Evolutionary conservation across 2,113 vertebrate species (phyloP), one percentile per base, ranked within the genome.

Genomic region (Pedionomus torquatus): DNA sequence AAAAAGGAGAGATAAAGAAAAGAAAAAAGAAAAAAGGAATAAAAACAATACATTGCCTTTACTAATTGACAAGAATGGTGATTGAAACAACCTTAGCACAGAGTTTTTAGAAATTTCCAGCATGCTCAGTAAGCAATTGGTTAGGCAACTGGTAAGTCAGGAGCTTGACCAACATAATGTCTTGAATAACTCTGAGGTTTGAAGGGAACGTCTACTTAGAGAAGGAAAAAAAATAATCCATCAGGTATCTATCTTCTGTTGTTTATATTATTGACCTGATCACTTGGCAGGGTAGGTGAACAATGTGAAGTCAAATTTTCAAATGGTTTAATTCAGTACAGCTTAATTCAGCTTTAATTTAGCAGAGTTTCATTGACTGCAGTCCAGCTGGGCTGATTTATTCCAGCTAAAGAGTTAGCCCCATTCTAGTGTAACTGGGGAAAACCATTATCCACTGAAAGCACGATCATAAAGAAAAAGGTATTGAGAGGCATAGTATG

Each of bases 341-440:
- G 74, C 74, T 96, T 95, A 96, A 94, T 96, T 96, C 89, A 69
- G 74, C 78, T 91, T 95, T 89, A 94, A 94, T 96, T 96, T 95
- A 96, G 61, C 65, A 33, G 69, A 41, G 65, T 91, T 93, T 93
- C 92, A 89, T 87, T 93, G 92, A 93, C 84, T 94, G 75, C 83
- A 80, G 81, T 61, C 87, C 89, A 95, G 93, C 95, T 94, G 87
- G 48, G 77, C 61, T 96, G 93, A 94, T 96, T 95, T 96, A 96
- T 89, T 89, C 86, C 86, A 92, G 39, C 57, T 84, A 55, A 81
- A 90, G 35, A 85, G 19, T 49, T 95, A 78, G 80, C 44, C 65
- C 66, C 77, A 79, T 94, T 95, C 83, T 95, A 91, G 86, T 84
- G 69, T 86, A 96, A 93, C 94, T 82, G 83, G 68, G 93, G 86